These are phyloP conservation scores for Rousettus madagascariensis DNA, from an alignment of 2,797 vertebrate species.

Conservation along the genomic window DNA sequence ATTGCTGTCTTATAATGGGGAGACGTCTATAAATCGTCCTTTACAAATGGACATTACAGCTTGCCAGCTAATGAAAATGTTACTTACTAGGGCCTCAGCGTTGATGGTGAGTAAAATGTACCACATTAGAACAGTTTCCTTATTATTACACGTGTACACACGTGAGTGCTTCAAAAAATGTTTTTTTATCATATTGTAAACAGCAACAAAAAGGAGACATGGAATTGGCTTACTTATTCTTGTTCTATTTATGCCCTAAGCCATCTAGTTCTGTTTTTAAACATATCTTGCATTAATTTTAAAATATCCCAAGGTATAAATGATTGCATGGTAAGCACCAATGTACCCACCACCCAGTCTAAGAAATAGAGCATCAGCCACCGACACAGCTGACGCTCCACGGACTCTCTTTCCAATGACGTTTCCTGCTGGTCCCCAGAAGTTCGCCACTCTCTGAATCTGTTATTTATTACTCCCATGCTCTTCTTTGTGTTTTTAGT, in stretches of 20 bases:
- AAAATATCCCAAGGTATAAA: not conserved
- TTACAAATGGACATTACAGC: not conserved
- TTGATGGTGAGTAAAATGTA: not conserved
- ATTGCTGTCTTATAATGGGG: not conserved
- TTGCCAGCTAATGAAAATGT: slow-evolving; percentile 16
- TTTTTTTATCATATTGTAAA: not conserved
- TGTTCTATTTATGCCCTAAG: not conserved
- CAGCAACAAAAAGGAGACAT: not conserved
- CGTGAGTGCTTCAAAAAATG: not conserved
- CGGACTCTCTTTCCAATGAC: not conserved
- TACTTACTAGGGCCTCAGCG: not conserved
- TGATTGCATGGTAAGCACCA: not conserved
- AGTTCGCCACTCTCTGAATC: not conserved
- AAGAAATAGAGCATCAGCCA: not conserved
- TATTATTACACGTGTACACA: not conserved
- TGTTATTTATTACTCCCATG: not conserved
- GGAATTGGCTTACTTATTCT: not conserved
- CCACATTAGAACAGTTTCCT: not conserved
- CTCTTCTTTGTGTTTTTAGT: not conserved
- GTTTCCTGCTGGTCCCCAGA: not conserved
- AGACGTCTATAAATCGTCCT: not conserved
- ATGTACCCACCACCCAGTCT: not conserved
- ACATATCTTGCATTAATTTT: not conserved
- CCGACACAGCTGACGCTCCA: not conserved
- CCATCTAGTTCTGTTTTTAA: not conserved